Evolutionary conservation across 2,888 invertebrate genomes (phyloP), one percentile per base, ranked within the genome.

Genomic region (Peribatodes rhomboidaria): DNA sequence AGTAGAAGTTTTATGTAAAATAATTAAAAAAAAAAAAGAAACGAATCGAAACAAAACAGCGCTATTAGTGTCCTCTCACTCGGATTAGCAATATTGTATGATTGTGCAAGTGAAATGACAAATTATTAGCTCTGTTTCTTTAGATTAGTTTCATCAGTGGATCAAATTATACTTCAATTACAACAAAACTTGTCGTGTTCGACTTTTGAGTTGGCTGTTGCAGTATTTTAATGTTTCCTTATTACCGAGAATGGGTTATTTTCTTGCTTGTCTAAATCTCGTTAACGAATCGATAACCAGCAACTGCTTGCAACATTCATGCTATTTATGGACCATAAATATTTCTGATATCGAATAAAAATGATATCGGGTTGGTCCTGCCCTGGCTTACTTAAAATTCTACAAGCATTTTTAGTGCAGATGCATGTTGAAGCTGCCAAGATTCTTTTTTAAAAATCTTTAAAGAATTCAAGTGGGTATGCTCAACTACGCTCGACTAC

Each of bases 361-460:
- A 16, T 18, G 10, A 18, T 16, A 16, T 41, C 16, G 1, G 6
- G 16, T 41, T 13, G 20, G 13, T 44, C 20, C 44, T 13, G 13
- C 11, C 33, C 33, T 33, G 49, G 2, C 33, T 27, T 18, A 16
- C 18, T 50, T 50, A 10, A 16, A 41, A 54, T 42, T 39, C 41
- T 41, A 41, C 54, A 16, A 41, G 27, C 31, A 31, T 50, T 50
- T 35, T 7, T 18, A 42, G 20, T 44, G 35, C 35, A 33, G 42
- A 42, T 44, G 59, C 52, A 60, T 44, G 22, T 60, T 35, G 7
- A 13, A 44, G 42, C n/a, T 39, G 35, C 37, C 18, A 54, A 39
- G 46, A 61, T 46, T 61, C 33, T 44, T 44, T 35, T 39, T 39
- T 6, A 60, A 27, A 61, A 54, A 54, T 33, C n/a, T 18, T 20